Percentiles rank a stretch among this genome's conserved stretches.
phyloP scores from a whole-genome alignment of 2,797 vertebrate species.

The Schizopygopsis malacanthus region DNA sequence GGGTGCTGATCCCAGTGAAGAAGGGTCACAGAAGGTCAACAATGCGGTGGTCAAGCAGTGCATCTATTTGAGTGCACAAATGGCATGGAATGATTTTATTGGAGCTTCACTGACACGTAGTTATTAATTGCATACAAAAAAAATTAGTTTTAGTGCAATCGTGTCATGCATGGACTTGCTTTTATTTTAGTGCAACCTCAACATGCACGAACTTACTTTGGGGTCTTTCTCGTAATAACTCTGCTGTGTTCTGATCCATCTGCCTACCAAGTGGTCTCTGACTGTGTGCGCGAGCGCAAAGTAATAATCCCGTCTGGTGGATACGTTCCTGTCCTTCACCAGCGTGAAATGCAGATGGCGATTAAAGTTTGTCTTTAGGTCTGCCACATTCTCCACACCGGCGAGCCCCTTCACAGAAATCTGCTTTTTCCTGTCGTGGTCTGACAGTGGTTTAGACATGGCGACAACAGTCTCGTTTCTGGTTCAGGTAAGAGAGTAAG shows the following conservation, averaged over 20 bases:
- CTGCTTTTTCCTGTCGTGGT: slow-evolving; percentile 89
- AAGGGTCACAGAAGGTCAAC: slow-evolving; percentile 39
- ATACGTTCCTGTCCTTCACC: slow-evolving; percentile 94
- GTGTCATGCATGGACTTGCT: slow-evolving; percentile 17
- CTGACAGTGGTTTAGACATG: slow-evolving; percentile 91
- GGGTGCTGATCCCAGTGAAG: neutral
- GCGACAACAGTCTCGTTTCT: slow-evolving; percentile 57
- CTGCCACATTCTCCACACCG: slow-evolving; percentile 87
- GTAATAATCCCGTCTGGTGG: slow-evolving; percentile 90
- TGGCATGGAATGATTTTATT: neutral
- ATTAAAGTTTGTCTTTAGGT: slow-evolving; percentile 91
- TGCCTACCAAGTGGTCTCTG: slow-evolving; percentile 90
- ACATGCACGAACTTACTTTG: slow-evolving; percentile 79
- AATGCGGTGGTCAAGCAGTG: neutral
- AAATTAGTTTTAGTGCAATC: neutral
- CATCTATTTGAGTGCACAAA: neutral
- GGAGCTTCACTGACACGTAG: neutral
- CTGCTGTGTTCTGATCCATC: slow-evolving; percentile 95
- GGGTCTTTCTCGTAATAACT: slow-evolving; percentile 95
- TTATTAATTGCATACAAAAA: neutral
- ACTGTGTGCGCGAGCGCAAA: slow-evolving; percentile 91
- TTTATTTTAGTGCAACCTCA: slow-evolving; percentile 7
- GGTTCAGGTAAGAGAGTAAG: slow-evolving; percentile 62
- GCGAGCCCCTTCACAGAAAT: slow-evolving; percentile 93
- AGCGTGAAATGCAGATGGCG: slow-evolving; percentile 94